A percentile compares a stretch with the other conserved stretches of the same genome.
Conservation (phyloP, 2,888 invertebrate species). For the Phaonia tiefii region DNA sequence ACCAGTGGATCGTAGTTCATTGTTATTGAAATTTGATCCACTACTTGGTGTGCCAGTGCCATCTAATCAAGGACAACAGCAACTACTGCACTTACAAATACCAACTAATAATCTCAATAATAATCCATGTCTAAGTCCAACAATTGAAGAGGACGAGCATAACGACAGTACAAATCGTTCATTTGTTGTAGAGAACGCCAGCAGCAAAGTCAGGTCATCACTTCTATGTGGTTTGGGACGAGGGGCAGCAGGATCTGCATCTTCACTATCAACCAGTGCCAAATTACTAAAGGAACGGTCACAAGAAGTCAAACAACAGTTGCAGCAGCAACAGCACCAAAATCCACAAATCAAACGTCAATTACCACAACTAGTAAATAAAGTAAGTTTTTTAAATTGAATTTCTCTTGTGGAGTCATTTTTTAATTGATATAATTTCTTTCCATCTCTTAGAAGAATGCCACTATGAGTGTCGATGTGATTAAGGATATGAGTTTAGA, state of each 20-base stretch:
- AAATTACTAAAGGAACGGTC: slow-evolving; percentile 67
- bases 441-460: slow-evolving; percentile 75
- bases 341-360: slow-evolving; percentile 50
- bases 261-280: slow-evolving; percentile 67
- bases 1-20: slow-evolving; percentile 77
- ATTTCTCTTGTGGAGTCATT: slow-evolving; percentile 44
- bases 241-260: slow-evolving; percentile 44
- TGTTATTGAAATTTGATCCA: slow-evolving; percentile 80
- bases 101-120: slow-evolving; percentile 67
- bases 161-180: slow-evolving; percentile 72
- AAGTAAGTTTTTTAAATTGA: slow-evolving; percentile 67
- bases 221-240: slow-evolving; percentile 20
- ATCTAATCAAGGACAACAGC: slow-evolving; percentile 71
- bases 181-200: slow-evolving; percentile 68
- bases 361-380: slow-evolving; percentile 62
- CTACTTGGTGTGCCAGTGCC: slow-evolving; percentile 78
- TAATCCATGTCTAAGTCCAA: slow-evolving; percentile 74
- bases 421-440: slow-evolving; percentile 4
- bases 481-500: slow-evolving; percentile 77
- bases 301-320: slow-evolving; percentile 63
- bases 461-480: slow-evolving; percentile 81
- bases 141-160: slow-evolving; percentile 78
- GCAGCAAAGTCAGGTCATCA: neutral
- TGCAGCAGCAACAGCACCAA: slow-evolving; percentile 53
- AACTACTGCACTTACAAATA: slow-evolving; percentile 68